A percentile compares a stretch with the other conserved stretches of the same genome.
These are phyloP conservation scores for Spea bombifrons DNA, from an alignment of 2,113 vertebrate genomes.

Conservation along the genomic window DNA sequence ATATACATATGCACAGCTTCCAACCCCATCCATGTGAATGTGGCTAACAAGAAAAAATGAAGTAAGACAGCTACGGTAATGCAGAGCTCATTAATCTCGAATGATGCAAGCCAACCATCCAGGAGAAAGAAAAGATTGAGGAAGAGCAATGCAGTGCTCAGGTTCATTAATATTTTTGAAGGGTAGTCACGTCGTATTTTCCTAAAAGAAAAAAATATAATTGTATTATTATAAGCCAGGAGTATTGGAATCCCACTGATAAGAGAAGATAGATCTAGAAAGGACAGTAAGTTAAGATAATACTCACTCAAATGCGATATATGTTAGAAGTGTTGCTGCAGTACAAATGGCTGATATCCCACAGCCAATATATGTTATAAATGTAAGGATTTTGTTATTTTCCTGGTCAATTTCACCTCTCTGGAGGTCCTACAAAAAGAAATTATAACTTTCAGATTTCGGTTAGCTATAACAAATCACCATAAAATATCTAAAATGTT, in stretches of 20 bases:
- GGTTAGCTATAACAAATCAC: too few relatives aligned
- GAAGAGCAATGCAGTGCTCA: constrained; percentile 86
- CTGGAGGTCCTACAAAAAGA: constrained; percentile 76
- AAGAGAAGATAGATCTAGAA: not conserved
- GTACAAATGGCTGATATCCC: constrained; percentile 92
- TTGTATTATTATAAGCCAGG: not conserved
- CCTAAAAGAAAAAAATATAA: constrained; percentile 57
- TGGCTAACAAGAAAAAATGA: constrained; percentile 91
- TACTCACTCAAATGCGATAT: constrained; percentile 94
- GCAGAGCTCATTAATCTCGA: constrained; percentile 73
- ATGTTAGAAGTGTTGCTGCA: constrained; percentile 90
- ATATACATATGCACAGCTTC: constrained; percentile 99
- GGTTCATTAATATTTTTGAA: constrained; percentile 97
- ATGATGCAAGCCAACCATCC: constrained; percentile 86
- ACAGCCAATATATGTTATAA: constrained; percentile 91
- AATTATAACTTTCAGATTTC: too few relatives aligned
- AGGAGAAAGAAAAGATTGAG: constrained; percentile 89
- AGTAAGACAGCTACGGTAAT: constrained; percentile 75
- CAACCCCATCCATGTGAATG: constrained; percentile 98
- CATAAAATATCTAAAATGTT: too few relatives aligned
- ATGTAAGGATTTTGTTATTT: constrained; percentile 81
- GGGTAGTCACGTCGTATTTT: constrained; percentile 94
- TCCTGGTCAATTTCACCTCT: constrained; percentile 64
- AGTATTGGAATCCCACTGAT: too few relatives aligned
- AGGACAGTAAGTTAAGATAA: constrained; percentile 11